phyloP scores from a whole-genome alignment of 2,113 vertebrate species.

The Perccottus glenii region DNA sequence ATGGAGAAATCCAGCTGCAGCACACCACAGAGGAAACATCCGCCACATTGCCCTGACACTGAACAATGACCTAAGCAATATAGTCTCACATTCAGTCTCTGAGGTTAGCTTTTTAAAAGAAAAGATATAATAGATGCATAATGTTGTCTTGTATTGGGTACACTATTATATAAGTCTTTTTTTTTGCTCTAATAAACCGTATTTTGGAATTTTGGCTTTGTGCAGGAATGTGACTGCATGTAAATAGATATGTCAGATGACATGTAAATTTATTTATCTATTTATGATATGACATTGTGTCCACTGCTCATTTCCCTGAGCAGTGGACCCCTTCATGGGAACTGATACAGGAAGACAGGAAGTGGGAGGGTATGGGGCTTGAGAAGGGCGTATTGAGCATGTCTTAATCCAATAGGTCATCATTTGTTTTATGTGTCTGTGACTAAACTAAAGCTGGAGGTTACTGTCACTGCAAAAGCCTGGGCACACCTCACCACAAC shows the following conservation, averaged over 20 bases:
- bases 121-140: no score
- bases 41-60: slow-evolving; percentile 12
- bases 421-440: slow-evolving; percentile 31
- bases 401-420: slow-evolving; percentile 42
- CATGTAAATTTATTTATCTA: no score
- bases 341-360: slow-evolving; percentile 46
- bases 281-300: slow-evolving; percentile 64
- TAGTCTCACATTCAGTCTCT: not conserved
- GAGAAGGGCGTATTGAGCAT: slow-evolving; percentile 13
- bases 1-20: slow-evolving; percentile 42
- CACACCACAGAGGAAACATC: slow-evolving; percentile 32
- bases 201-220: slow-evolving; percentile 14
- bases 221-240: slow-evolving; percentile 35
- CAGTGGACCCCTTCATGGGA: slow-evolving; percentile 40
- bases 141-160: no score
- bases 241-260: slow-evolving; percentile 25
- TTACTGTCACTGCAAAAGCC: slow-evolving; percentile 18
- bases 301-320: slow-evolving; percentile 48
- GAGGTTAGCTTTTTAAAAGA: no score
- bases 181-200: not conserved
- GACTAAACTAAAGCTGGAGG: slow-evolving; percentile 30
- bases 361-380: slow-evolving; percentile 13
- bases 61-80: slow-evolving; percentile 8
- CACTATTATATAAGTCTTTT: no score
- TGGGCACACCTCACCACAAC: slow-evolving; percentile 50